Percentiles rank a stretch among this genome's conserved stretches.
These are phyloP conservation scores for Cybosia mesomella DNA, from an alignment of 2,888 invertebrate genomes.

Conservation along the genomic window DNA sequence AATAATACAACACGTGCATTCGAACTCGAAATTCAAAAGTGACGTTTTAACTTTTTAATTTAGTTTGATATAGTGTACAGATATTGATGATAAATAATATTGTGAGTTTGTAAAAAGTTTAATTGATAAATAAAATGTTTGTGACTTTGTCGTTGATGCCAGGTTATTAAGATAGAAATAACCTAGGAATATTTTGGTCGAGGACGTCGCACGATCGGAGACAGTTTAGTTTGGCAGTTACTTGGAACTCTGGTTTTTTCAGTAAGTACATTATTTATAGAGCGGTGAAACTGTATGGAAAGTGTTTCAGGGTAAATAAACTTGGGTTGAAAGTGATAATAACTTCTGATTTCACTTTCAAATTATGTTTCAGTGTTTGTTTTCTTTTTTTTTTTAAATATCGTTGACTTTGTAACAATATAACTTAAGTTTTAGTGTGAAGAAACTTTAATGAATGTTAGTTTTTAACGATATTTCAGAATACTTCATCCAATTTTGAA, in stretches of 20 bases:
- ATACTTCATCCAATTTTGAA: too few relatives aligned
- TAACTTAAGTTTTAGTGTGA: not conserved
- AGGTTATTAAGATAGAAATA: constrained; percentile 66
- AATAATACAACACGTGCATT: constrained; percentile 48
- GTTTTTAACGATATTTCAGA: too few relatives aligned
- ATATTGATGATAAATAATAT: constrained; percentile 17
- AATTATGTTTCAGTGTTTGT: not conserved
- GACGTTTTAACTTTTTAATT: constrained; percentile 45
- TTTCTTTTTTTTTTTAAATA: not conserved
- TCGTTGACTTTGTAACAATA: not conserved
- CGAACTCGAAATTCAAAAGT: constrained; percentile 51
- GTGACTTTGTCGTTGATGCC: constrained; percentile 59
- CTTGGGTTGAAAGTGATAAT: not conserved
- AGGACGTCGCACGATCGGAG: constrained; percentile 54
- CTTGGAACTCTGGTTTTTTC: constrained; percentile 49
- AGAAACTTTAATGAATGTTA: too few relatives aligned
- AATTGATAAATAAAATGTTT: constrained; percentile 36
- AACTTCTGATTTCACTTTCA: not conserved
- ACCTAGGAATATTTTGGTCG: constrained; percentile 64
- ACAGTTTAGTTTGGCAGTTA: constrained; percentile 53
- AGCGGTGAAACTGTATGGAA: not conserved
- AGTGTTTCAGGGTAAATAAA: constrained; percentile 3
- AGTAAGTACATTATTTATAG: constrained; percentile 38
- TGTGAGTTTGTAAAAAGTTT: constrained; percentile 45
- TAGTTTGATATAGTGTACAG: constrained; percentile 20